Conservation (phyloP, 2,888 invertebrate species). For the Eristalinus aeneus region DNA sequence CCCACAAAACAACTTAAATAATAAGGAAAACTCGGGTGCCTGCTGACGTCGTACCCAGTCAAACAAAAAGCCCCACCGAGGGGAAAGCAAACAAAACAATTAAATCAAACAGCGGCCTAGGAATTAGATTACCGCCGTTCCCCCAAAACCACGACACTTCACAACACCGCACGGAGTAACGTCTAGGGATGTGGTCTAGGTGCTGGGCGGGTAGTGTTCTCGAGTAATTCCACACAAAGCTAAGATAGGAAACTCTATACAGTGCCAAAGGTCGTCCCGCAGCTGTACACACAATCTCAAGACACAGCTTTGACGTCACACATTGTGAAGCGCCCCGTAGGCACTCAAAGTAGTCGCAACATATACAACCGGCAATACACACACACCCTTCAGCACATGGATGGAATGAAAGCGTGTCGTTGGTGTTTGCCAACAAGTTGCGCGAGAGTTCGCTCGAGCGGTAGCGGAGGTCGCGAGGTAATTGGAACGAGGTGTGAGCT, state of each 20-base stretch:
- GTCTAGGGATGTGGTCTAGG: background rate
- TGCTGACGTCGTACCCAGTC: conserved; percentile 15
- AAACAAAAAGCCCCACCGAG: conserved; percentile 12
- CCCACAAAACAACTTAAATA: background rate
- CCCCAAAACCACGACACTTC: background rate
- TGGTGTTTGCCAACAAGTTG: background rate
- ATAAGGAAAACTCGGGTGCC: background rate
- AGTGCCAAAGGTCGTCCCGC: conserved; percentile 53
- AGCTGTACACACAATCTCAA: conserved; percentile 29
- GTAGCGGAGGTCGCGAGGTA: background rate
- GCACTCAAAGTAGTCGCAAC: conserved; percentile 1
- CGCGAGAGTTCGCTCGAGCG: too few relatives aligned
- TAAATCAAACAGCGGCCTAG: conserved; percentile 41
- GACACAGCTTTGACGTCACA: conserved; percentile 50
- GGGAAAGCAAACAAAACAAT: conserved; percentile 33
- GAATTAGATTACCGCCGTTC: conserved; percentile 19
- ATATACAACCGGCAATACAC: background rate
- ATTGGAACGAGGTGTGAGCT: background rate
- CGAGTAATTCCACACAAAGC: conserved; percentile 1
- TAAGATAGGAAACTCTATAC: conserved; percentile 39
- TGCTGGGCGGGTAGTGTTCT: background rate
- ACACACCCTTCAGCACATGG: background rate
- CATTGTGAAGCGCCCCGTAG: too few relatives aligned
- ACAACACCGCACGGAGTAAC: background rate
- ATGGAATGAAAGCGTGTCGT: background rate